phyloP scores from a whole-genome alignment of 2,888 invertebrate genomes.

The Euclidia mi region DNA sequence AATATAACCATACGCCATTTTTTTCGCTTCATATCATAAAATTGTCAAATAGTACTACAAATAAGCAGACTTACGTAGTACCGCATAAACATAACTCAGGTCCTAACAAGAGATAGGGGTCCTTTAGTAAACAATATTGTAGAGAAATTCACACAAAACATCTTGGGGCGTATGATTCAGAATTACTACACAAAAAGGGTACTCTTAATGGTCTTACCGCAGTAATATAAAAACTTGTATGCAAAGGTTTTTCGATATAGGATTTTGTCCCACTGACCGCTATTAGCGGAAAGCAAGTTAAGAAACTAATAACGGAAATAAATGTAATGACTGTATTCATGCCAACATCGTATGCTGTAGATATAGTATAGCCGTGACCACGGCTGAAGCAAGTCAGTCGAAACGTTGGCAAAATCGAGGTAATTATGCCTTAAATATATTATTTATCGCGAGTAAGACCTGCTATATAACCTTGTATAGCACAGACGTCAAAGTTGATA shows the following conservation, averaged over 20 bases:
- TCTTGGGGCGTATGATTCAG: constrained; percentile 3
- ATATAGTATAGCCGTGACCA: too few relatives aligned
- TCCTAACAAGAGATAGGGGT: neutral
- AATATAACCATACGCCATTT: neutral
- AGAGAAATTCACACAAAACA: constrained; percentile 6
- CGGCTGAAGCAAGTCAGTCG: too few relatives aligned
- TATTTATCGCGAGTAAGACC: too few relatives aligned
- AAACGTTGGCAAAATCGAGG: too few relatives aligned
- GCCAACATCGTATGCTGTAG: too few relatives aligned
- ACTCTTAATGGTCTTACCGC: constrained; percentile 15
- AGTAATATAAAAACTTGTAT: constrained; percentile 16
- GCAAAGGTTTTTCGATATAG: constrained; percentile 12
- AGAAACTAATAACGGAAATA: too few relatives aligned
- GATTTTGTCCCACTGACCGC: too few relatives aligned
- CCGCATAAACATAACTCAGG: neutral
- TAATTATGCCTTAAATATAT: too few relatives aligned
- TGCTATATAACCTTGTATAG: too few relatives aligned
- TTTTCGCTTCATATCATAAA: constrained; percentile 1
- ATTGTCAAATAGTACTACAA: neutral
- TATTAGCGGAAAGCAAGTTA: too few relatives aligned
- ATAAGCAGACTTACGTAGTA: neutral
- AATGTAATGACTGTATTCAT: too few relatives aligned
- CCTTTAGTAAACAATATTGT: neutral
- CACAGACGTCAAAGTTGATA: too few relatives aligned
- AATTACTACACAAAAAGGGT: constrained; percentile 18